Percentiles rank a stretch among this genome's conserved stretches.
Conservation (phyloP, 2,888 invertebrate species). For the Macrostomum cliftonense region DNA sequence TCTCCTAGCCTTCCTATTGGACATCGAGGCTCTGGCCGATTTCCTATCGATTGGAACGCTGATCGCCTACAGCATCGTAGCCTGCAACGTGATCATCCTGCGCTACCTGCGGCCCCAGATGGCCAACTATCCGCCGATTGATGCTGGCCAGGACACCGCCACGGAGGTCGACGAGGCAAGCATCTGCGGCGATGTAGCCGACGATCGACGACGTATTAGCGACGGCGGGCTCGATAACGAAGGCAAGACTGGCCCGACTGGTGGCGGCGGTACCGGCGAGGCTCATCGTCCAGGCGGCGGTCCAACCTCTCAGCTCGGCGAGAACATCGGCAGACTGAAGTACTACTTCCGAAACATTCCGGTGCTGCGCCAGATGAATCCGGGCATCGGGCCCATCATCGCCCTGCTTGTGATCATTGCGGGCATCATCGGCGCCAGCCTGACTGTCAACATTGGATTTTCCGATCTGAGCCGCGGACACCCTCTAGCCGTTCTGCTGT, state of each 20-base stretch:
- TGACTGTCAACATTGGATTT: slow-evolving; percentile 47
- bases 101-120: slow-evolving; percentile 49
- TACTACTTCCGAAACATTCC: slow-evolving; percentile 53
- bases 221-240: slow-evolving; percentile 18
- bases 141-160: background rate
- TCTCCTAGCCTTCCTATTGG: slow-evolving; percentile 61
- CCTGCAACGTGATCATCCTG: slow-evolving; percentile 66
- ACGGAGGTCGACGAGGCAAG: background rate
- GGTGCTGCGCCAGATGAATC: slow-evolving; percentile 53
- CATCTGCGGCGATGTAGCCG: background rate
- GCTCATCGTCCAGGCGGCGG: background rate
- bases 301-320: slow-evolving; percentile 32
- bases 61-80: slow-evolving; percentile 71
- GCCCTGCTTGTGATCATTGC: slow-evolving; percentile 52
- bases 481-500: slow-evolving; percentile 51
- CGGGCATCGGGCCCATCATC: slow-evolving; percentile 54
- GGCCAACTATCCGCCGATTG: background rate
- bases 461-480: slow-evolving; percentile 42
- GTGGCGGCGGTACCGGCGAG: background rate
- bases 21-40: slow-evolving; percentile 69
- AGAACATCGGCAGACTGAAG: slow-evolving; percentile 52
- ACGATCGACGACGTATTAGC: background rate
- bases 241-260: slow-evolving; percentile 13
- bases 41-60: slow-evolving; percentile 66
- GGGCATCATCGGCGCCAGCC: slow-evolving; percentile 16